Evolutionary conservation across 2,888 invertebrate genomes (phyloP).

Genomic region (Ochropleura plecta): DNA sequence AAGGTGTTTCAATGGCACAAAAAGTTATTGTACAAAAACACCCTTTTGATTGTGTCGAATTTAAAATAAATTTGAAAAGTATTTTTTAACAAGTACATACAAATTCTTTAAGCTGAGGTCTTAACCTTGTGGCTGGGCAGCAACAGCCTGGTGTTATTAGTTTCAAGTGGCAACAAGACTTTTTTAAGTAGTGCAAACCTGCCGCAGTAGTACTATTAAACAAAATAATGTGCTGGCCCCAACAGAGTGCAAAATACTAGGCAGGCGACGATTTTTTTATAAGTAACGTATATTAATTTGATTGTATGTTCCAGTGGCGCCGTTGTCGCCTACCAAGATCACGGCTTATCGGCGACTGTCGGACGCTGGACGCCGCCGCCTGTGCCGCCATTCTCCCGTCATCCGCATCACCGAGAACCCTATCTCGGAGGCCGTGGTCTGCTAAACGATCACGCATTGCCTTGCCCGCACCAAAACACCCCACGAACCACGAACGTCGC

Average conservation of each 20-base stretch:
- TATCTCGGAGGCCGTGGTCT: constrained; percentile 93
- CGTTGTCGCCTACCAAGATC: constrained; percentile 93
- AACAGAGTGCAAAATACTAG: neutral
- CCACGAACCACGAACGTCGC: constrained; percentile 25
- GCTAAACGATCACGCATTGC: constrained; percentile 85
- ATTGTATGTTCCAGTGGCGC: constrained; percentile 90
- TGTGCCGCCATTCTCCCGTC: constrained; percentile 90
- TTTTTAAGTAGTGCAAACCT: no score
- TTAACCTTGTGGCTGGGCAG: neutral
- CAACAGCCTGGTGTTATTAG: neutral
- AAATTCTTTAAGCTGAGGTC: no score
- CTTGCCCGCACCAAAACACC: constrained; percentile 20
- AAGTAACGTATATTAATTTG: constrained; percentile 25
- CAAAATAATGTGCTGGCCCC: no score
- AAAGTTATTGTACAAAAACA: neutral
- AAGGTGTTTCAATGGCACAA: neutral
- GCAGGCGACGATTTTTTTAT: no score
- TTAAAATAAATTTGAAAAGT: no score
- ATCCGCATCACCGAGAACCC: constrained; percentile 95
- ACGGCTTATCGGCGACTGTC: constrained; percentile 92
- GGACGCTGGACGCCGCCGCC: constrained; percentile 86
- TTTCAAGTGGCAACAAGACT: neutral
- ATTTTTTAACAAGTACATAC: neutral
- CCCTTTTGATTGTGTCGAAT: no score
- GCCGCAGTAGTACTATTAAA: no score